Evolutionary conservation across 2,113 vertebrate genomes (phyloP).

Genomic region (Atractosteus spatula): DNA sequence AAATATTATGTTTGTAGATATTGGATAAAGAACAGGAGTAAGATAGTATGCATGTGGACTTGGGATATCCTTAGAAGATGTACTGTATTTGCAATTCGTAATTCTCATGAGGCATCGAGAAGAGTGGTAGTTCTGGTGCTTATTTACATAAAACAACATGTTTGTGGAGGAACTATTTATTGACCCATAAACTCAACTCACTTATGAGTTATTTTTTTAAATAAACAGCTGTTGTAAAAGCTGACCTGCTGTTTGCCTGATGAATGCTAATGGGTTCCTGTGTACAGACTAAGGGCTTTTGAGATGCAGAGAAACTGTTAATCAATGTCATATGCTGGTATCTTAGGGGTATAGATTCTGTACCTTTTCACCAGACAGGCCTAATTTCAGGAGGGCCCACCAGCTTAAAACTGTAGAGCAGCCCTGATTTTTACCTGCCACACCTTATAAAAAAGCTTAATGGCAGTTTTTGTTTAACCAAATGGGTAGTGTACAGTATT

Average conservation of each 20-base stretch:
- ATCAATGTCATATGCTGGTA: background rate
- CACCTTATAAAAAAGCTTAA: too few relatives aligned
- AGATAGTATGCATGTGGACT: slow-evolving; percentile 3
- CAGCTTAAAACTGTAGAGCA: slow-evolving; percentile 16
- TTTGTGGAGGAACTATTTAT: slow-evolving; percentile 17
- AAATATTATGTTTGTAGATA: background rate
- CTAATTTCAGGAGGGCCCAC: background rate
- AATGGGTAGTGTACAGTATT: too few relatives aligned
- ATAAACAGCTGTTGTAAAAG: slow-evolving; percentile 55
- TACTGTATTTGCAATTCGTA: background rate
- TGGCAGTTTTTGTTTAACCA: too few relatives aligned
- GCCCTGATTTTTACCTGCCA: background rate
- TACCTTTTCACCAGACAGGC: background rate
- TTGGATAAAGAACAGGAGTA: background rate
- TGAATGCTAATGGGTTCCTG: slow-evolving; percentile 50
- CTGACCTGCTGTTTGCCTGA: slow-evolving; percentile 48
- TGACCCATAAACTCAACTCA: slow-evolving; percentile 38
- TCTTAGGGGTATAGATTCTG: background rate
- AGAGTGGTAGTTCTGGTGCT: background rate
- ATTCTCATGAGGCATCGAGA: background rate
- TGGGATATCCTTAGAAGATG: background rate
- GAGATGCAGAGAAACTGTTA: background rate
- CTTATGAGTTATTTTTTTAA: slow-evolving; percentile 52
- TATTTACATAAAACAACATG: background rate
- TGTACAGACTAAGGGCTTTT: slow-evolving; percentile 9